Conservation (phyloP, 2,888 invertebrate species). For the Erebia ligea region DNA sequence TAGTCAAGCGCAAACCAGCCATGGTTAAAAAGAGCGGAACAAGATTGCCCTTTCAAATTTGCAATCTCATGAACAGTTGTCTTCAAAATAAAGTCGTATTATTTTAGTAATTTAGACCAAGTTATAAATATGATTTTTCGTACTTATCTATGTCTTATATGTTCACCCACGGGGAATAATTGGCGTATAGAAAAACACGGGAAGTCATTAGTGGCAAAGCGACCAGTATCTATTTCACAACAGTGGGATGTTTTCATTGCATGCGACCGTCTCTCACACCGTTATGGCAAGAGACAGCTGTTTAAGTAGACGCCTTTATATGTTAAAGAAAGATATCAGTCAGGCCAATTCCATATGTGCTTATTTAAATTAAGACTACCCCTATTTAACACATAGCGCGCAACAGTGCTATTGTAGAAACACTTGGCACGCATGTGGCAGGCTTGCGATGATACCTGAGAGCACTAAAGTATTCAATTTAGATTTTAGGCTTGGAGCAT, state of each 20-base stretch:
- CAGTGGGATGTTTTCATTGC: conserved; percentile 51
- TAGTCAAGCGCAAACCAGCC: background rate
- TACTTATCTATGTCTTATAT: conserved; percentile 56
- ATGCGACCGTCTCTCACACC: conserved; percentile 58
- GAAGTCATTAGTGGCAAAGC: conserved; percentile 80
- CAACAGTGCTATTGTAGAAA: no score
- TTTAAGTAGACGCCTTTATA: no score
- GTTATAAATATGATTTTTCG: conserved; percentile 32
- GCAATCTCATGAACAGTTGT: background rate
- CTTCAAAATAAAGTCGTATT: conserved; percentile 1
- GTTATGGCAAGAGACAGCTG: conserved; percentile 29
- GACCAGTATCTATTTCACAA: conserved; percentile 75
- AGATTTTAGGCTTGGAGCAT: no score
- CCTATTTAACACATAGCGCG: no score
- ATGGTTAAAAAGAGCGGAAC: background rate
- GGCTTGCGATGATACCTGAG: no score
- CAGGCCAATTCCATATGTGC: no score
- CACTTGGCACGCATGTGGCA: no score
- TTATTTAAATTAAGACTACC: no score
- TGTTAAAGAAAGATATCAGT: no score
- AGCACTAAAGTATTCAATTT: no score
- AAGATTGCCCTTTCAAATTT: background rate
- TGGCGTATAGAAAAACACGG: conserved; percentile 78
- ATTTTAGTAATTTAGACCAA: conserved; percentile 5
- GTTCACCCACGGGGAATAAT: conserved; percentile 76